Evolutionary conservation across 1,140 invertebrate species (phyloP).

Genomic region (Ganaspis sp.): DNA sequence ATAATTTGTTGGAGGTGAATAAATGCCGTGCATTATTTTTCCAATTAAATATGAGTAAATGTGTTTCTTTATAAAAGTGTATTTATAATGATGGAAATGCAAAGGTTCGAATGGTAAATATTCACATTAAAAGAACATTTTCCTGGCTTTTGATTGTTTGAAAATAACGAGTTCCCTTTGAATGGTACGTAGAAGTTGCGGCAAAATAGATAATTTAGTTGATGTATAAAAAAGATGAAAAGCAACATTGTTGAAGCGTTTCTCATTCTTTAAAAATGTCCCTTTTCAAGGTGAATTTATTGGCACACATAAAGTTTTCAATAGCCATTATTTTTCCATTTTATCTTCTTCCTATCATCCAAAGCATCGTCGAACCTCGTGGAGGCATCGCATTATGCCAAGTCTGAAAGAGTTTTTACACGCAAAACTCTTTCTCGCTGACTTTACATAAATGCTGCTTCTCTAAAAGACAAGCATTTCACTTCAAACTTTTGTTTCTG

Average conservation of each 20-base stretch:
- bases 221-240: slow-evolving; percentile 9
- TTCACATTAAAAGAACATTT: background rate
- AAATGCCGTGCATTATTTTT: background rate
- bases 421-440: slow-evolving; percentile 25
- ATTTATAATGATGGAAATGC: background rate
- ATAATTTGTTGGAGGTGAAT: background rate
- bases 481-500: slow-evolving; percentile 26
- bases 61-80: background rate
- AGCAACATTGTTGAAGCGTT: background rate
- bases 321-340: slow-evolving; percentile 17
- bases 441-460: slow-evolving; percentile 27
- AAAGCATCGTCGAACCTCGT: slow-evolving; percentile 14
- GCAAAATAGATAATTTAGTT: slow-evolving; percentile 14
- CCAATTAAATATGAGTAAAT: background rate
- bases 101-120: background rate
- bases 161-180: background rate
- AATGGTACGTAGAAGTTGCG: background rate
- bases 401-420: slow-evolving; percentile 23
- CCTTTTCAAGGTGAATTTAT: slow-evolving; percentile 16
- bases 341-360: slow-evolving; percentile 26
- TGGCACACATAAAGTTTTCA: slow-evolving; percentile 3
- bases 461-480: slow-evolving; percentile 25
- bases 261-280: background rate
- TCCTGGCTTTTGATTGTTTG: background rate
- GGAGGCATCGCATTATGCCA: slow-evolving; percentile 22